Conservation (phyloP, 35 echinoderm and acorn worm species). For the Eucidaris tribuloides region DNA sequence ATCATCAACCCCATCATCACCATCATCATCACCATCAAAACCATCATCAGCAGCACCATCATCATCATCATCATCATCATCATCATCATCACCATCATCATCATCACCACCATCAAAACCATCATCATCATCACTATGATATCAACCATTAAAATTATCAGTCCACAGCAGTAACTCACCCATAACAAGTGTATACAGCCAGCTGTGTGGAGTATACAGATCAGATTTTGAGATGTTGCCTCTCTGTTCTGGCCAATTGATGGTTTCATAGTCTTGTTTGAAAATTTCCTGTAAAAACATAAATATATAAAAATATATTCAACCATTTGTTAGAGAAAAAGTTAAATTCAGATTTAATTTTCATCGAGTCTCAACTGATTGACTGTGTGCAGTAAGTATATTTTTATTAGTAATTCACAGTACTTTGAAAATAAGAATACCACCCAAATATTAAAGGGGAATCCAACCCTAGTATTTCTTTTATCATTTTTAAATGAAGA, state of each 20-base stretch:
- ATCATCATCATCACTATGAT: neutral
- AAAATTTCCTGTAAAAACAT: conserved; percentile 61
- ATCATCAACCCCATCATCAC: neutral
- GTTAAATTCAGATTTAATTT: too few species aligned
- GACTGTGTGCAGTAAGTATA: too few species aligned
- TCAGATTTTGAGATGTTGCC: conserved; percentile 68
- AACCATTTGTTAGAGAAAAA: too few species aligned
- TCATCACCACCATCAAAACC: too few species aligned
- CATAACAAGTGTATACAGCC: conserved; percentile 61
- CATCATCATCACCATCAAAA: neutral
- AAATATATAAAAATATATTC: neutral
- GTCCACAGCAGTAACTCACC: conserved; percentile 37
- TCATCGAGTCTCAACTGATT: too few species aligned
- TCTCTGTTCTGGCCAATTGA: conserved; percentile 81
- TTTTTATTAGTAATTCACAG: too few species aligned
- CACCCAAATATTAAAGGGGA: too few species aligned
- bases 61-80: neutral
- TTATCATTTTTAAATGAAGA: too few species aligned
- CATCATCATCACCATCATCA: neutral
- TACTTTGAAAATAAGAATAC: too few species aligned
- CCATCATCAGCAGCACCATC: neutral
- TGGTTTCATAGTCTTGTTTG: conserved; percentile 67
- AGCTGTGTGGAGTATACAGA: conserved; percentile 86
- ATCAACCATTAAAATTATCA: neutral
- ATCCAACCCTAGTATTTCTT: too few species aligned